phyloP scores from a whole-genome alignment of 2,113 vertebrate species.

The Centropus bengalensis region DNA sequence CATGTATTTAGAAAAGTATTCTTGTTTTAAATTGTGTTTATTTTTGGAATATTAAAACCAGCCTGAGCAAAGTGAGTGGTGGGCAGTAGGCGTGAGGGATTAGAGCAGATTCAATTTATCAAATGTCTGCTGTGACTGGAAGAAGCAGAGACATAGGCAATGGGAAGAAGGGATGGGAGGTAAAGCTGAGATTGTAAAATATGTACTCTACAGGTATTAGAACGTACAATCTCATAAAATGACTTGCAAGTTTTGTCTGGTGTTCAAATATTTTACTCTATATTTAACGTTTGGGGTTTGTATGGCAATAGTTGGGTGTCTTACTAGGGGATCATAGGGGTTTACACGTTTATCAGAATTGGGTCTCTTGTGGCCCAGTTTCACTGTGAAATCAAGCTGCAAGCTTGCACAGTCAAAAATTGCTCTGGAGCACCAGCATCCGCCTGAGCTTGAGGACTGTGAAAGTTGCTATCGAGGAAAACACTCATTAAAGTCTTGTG shows the following conservation, averaged over 20 bases:
- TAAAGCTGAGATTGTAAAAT: not conserved
- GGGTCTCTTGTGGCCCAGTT: not conserved
- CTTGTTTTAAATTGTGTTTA: not conserved
- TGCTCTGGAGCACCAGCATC: not conserved
- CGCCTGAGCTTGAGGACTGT: not conserved
- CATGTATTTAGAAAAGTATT: not conserved
- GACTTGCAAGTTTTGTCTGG: not conserved
- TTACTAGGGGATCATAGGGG: fast-evolving
- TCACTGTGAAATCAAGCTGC: not conserved
- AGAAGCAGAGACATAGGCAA: not conserved
- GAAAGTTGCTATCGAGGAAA: not conserved
- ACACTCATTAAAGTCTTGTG: not conserved
- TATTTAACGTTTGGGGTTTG: not conserved
- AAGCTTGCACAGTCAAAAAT: not conserved
- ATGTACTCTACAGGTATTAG: not conserved
- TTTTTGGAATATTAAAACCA: not conserved
- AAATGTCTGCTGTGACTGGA: not conserved
- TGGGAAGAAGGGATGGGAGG: not conserved
- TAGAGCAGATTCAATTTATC: not conserved
- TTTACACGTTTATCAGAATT: not conserved
- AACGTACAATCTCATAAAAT: not conserved
- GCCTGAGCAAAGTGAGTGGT: not conserved
- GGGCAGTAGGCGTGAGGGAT: not conserved
- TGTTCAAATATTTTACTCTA: not conserved
- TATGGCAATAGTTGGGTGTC: not conserved